Base-by-base conservation (phyloP, 92 coral and sea anemone genomes). In the Phenganax subtilis region DNA sequence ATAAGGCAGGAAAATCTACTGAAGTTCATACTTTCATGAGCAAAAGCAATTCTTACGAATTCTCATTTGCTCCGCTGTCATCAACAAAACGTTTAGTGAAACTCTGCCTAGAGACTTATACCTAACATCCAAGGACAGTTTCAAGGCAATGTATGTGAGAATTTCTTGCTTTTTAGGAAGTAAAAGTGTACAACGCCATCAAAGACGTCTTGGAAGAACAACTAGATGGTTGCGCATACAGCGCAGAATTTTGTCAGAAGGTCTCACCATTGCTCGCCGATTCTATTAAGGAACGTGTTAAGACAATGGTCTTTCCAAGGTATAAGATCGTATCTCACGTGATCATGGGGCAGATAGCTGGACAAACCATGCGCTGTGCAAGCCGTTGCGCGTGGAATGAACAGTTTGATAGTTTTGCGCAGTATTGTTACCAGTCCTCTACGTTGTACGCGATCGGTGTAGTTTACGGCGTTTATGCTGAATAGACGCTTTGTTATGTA, bases 241-340 rank as follows among this genome's bases (percentile, higher is more conserved):
- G 87, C 80, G 89, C 92, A 11, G 85, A 81, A 77, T 84, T 89
- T 74, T 90, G 96, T 86, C 88, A 84, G 53, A 71, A 86, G 63
- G 70, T 82, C 27, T 75, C 97, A 0, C 60, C 87, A 25, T 64
- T 77, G 62, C 84, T 94, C 31, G 84, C 90, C 58, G 92, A 94
- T 76, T 87, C 82, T 63, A 90, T 94, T 58, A 94, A 94, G 77
- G 96, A 89, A 47, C 88, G 92, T 76, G 96, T 93, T 11, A 93
- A 93, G 69, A 87, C 85, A 83, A 84, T 93, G 86, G 88, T 91
- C 76, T 93, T 91, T 82, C 91, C 93, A 51, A 85, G 98, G 62
- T 91, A 90, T 89, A 93, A 93, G 86, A 89, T 89, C 59, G 81
- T 90, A 37, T 93, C 93, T 87, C 97, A 93, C 91, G 98, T 89